Conservation (phyloP, 37 sponge, comb jelly and placozoan genomes). For the Tethya wilhelma region DNA sequence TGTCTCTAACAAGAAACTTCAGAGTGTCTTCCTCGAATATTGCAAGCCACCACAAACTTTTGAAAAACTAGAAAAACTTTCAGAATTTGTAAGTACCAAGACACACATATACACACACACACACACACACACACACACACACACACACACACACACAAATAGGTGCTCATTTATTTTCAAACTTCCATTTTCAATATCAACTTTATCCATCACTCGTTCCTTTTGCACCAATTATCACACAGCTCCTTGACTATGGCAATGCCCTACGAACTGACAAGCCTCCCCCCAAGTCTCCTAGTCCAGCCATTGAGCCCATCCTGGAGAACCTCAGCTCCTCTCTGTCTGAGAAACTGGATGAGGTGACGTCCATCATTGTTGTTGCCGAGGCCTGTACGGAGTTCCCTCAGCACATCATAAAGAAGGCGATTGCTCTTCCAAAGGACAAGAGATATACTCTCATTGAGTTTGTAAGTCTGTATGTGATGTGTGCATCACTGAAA, state of each 20-base stretch:
- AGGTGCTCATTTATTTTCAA: neutral
- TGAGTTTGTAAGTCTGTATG: conserved; percentile 21
- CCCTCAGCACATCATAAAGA: conserved; percentile 39
- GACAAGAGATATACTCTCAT: conserved; percentile 30
- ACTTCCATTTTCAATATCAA: neutral
- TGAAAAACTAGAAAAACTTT: conserved; percentile 34
- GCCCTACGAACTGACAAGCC: conserved; percentile 11
- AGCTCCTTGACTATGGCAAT: conserved; percentile 35
- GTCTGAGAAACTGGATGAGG: conserved; percentile 14
- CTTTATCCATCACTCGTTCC: neutral
- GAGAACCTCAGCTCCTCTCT: conserved; percentile 17
- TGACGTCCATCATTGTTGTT: conserved; percentile 26
- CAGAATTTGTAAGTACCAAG: conserved; percentile 35
- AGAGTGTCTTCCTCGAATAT: conserved; percentile 17
- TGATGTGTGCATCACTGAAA: neutral
- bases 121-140: too few relatives aligned
- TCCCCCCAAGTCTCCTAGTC: neutral
- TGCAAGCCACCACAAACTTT: conserved; percentile 8
- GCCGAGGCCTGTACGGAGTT: conserved; percentile 42
- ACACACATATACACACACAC: too few relatives aligned
- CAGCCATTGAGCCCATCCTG: conserved; percentile 26
- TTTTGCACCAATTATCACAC: neutral
- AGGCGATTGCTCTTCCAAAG: conserved; percentile 5
- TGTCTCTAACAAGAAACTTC: conserved; percentile 19
- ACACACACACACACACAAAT: too few relatives aligned